Base-by-base conservation (phyloP, 2,113 vertebrate genomes). In the Beaufortia kweichowensis region DNA sequence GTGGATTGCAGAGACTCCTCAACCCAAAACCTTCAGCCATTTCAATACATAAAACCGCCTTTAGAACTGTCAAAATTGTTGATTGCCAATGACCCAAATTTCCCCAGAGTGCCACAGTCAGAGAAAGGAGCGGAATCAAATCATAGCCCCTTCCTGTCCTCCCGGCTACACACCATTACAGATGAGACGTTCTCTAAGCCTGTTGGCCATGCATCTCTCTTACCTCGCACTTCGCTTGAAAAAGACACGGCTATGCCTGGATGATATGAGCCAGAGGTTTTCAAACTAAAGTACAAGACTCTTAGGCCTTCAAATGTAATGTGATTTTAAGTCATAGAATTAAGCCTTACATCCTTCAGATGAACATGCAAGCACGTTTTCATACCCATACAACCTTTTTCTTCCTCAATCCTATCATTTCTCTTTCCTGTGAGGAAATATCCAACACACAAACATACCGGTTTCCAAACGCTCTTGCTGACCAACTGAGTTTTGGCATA, bases 331-430 rank as follows among this genome's bases (percentile, higher is more conserved):
- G 71, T 75, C 41, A 62, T 31, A 50, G 39, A 63, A 29, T 39
- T 31, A 62, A 48, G 35, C 31, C 24, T 14, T 43, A 61, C 14
- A 53, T 21, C 6, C 48, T 53, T 6, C 21, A 12, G 19, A 15
- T 57, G 43, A 33, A 66, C 39, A 72, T 75, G 64, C 67, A 67
- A 64, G 82, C 86, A 87, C 85, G 85, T 39, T 39, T 39, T 10
- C 74, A 81, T 62, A 39, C 41, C 4, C 41, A 26, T 70, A 78
- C 83, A 82, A 78, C 78, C 56, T 76, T 48, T 39, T 53, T 53
- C 17, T 21, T 53, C 48, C 19, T 21, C 15, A 1, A n/a, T 1
- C 21, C 48, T 8, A n/a, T n/a, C 48, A 46, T 46, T 46, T 17
- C 43, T 46, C 48, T 53, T 53, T 53, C 19, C 48, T 53, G 4